phyloP scores from a whole-genome alignment of 30 jellyfish, hydroid and myxozoan species.

The Calvadosia cruxmelitensis region DNA sequence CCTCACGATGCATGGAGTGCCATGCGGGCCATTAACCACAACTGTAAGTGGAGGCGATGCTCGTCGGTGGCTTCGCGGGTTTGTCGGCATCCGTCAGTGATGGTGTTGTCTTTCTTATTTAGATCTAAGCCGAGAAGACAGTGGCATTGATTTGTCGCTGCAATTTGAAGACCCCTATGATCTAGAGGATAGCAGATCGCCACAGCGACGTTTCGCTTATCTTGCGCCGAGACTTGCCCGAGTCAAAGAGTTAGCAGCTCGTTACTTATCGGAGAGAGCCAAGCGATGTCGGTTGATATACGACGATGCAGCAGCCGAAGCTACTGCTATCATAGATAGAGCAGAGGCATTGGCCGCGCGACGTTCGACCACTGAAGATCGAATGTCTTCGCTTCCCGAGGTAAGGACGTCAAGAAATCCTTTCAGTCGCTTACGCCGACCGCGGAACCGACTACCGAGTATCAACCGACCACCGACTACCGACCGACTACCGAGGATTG shows the following conservation, averaged over 20 bases:
- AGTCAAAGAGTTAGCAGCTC: background rate
- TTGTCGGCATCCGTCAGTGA: no score
- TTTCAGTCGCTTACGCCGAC: no score
- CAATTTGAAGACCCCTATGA: background rate
- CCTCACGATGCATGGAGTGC: background rate
- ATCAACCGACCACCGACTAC: no score
- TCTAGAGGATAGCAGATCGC: background rate
- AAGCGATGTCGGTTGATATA: background rate
- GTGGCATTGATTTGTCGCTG: background rate
- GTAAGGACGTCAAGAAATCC: no score
- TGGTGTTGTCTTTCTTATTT: no score
- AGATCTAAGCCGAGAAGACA: background rate
- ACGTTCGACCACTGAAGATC: no score
- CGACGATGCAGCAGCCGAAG: background rate
- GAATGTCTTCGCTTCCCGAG: no score
- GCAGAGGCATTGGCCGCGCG: no score
- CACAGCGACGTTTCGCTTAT: background rate
- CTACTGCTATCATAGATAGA: background rate
- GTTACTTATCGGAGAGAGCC: background rate
- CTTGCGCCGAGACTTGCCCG: background rate
- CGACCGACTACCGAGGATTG: no score
- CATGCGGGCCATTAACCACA: background rate
- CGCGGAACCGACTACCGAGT: no score
- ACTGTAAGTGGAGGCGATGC: background rate
- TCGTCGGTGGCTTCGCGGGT: no score